Evolutionary conservation across 92 coral and sea anemone species (phyloP).

Genomic region (Heliopora coerulea): DNA sequence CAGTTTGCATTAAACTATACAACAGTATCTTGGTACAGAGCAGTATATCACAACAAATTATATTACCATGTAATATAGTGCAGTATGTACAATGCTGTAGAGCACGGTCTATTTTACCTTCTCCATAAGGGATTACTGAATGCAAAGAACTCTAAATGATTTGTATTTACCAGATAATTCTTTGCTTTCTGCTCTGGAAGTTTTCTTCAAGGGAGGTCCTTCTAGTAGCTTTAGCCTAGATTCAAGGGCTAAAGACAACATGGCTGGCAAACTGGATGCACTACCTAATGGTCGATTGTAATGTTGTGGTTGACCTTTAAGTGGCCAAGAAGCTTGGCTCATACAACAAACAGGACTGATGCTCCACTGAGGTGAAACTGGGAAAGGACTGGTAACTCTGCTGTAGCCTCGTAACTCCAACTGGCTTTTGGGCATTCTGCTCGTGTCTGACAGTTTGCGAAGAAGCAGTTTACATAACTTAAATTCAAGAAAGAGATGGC

Average conservation of each 20-base stretch:
- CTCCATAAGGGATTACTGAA: too few species aligned
- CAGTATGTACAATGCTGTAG: too few species aligned
- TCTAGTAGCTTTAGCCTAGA: slow-evolving; percentile 39
- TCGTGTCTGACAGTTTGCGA: slow-evolving; percentile 71
- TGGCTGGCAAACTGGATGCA: slow-evolving; percentile 89
- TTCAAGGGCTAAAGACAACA: slow-evolving; percentile 70
- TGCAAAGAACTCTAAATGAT: too few species aligned
- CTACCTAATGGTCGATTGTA: slow-evolving; percentile 91
- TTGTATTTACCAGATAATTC: too few species aligned
- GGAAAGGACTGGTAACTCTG: slow-evolving; percentile 66
- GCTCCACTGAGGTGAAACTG: slow-evolving; percentile 50
- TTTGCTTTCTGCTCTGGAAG: not conserved
- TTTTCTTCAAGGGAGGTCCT: slow-evolving; percentile 29
- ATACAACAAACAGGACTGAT: slow-evolving; percentile 66
- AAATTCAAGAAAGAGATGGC: slow-evolving; percentile 79
- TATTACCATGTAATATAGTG: too few species aligned
- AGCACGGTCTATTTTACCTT: too few species aligned
- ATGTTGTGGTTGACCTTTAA: slow-evolving; percentile 62
- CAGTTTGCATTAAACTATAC: too few species aligned
- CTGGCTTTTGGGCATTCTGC: slow-evolving; percentile 77
- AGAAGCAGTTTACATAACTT: slow-evolving; percentile 89
- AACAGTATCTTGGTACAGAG: too few species aligned
- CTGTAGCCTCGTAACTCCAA: slow-evolving; percentile 94
- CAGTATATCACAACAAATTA: too few species aligned
- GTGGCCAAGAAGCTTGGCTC: slow-evolving; percentile 95